Base-by-base conservation (phyloP, 2,797 vertebrate species). In the Malurus splendens region DNA sequence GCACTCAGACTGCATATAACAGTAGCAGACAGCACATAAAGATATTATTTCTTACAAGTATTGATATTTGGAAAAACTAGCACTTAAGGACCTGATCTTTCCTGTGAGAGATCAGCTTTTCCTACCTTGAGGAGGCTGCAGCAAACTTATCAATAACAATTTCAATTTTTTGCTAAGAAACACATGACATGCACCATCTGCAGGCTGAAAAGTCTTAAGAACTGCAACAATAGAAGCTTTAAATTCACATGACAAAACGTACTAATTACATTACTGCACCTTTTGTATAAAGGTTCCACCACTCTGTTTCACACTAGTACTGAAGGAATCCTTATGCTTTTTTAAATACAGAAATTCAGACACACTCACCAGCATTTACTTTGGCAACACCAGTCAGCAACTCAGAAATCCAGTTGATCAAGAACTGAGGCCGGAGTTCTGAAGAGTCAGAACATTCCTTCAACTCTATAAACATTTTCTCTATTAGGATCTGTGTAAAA, bases 331-430 rank as follows among this genome's bases (percentile, higher is more conserved):
- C 18, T 27, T 18, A 3, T 0, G 5, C 27, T 24, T 17, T 33
- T 67, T 36, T 12, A 47, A 52, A 66, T 10, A 30, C 9, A 48
- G 36, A 50, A 71, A 38, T 51, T 71, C 68, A 94, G 45, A 41
- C 16, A 38, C 38, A 92, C 97, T 96, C 93, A 98, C 98, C 97
- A 96, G 95, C 90, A 0, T 96, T 98, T 93, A 95, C 97, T 82
- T 93, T 98, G 92, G 94, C 96, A 96, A 98, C 98, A 89, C 98
- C 98, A 86, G 96, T 88, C 51, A 99, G 89, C 79, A 99, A 84
- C 93, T 99, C 98, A 14, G 98, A 96, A 64, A 98, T 98, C 99
- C 99, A 99, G 32, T 95, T 98, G 45, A 98, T 97, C 36, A 98
- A 80, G 95, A 98, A 99, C 89, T 97, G 98, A 8, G 95, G 78